Evolutionary conservation across 1,140 invertebrate genomes (phyloP), one percentile per base, ranked within the genome.

Genomic region (Centruroides vittatus): DNA sequence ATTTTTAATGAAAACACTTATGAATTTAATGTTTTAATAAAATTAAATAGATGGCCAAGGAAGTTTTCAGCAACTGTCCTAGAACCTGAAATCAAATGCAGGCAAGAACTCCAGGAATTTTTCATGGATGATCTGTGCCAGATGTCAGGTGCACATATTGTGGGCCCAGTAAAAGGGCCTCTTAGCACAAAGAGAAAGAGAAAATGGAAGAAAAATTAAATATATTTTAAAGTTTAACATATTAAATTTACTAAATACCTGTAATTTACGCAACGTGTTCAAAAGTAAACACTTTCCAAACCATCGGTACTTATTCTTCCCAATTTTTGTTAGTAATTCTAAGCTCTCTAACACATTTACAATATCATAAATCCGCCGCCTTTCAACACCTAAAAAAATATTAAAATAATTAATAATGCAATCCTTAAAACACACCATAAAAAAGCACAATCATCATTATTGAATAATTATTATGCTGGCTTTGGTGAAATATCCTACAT

Each of bases 321-420:
- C 73, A 57, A 75, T 67, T 58, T 78, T 72, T 50, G 80, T 79
- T 35, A 84, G 80, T 74, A 84, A 83, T 68, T 84, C 80, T 66
- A 86, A 78, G 70, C 84, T 83, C 70, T 86, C 84, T 55, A 86
- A 71, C 55, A 86, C 83, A 74, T 86, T 86, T 47, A 86, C 83
- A 61, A 86, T 86, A 68, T 86, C 84, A 75, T 86, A 86, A 71
- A 86, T 83, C 69, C 84, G 76, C 54, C 84, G 70, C 66, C 84
- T 80, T 70, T 84, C 84, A 35, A 76, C 73, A 66, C 64, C 75
- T 76, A 66, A 47, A 66, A 67, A 60, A 56, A 57, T 66, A 65
- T 23, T 23, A 23, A 23, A 23, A 23, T 23, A 23, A 62, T 47
- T 51, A 60, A 55, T 48, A 11, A 55, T 23, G 57, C 11, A 57